Percentiles rank a stretch among this genome's conserved stretches.
Conservation (phyloP, 2,888 invertebrate species). For the Caradrina kadenii region DNA sequence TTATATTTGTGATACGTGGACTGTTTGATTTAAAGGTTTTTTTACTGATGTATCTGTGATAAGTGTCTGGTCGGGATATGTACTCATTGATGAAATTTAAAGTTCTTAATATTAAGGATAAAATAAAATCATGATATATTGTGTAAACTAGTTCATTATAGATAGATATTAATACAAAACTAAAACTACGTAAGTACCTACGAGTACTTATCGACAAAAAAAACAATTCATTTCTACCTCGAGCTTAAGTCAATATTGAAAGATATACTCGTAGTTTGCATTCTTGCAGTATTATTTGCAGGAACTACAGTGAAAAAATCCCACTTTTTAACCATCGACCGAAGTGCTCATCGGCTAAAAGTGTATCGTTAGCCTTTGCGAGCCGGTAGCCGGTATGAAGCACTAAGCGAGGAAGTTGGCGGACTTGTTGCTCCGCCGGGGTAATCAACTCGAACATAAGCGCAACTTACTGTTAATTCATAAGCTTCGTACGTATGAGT, state of each 20-base stretch:
- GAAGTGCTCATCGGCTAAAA: conserved; percentile 24
- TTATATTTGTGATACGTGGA: background rate
- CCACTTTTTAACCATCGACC: conserved; percentile 6
- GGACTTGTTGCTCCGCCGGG: conserved; percentile 52
- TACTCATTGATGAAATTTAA: background rate
- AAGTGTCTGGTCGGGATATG: background rate
- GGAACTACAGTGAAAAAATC: conserved; percentile 12
- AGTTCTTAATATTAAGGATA: no score
- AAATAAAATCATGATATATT: no score
- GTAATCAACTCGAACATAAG: conserved; percentile 48
- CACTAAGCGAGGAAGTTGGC: conserved; percentile 31
- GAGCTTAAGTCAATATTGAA: background rate
- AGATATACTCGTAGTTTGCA: background rate
- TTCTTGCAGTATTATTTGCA: background rate
- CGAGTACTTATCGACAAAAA: no score
- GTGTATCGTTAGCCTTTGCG: conserved; percentile 21
- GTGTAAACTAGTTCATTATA: no score
- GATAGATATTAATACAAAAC: no score
- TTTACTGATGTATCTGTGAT: background rate
- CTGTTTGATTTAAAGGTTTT: background rate
- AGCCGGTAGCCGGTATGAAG: conserved; percentile 11
- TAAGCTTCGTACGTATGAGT: conserved; percentile 16
- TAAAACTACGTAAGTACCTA: no score
- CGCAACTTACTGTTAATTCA: conserved; percentile 51
- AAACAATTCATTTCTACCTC: background rate